phyloP scores from a whole-genome alignment of 2,797 vertebrate genomes.

The Sarcoramphus papa region DNA sequence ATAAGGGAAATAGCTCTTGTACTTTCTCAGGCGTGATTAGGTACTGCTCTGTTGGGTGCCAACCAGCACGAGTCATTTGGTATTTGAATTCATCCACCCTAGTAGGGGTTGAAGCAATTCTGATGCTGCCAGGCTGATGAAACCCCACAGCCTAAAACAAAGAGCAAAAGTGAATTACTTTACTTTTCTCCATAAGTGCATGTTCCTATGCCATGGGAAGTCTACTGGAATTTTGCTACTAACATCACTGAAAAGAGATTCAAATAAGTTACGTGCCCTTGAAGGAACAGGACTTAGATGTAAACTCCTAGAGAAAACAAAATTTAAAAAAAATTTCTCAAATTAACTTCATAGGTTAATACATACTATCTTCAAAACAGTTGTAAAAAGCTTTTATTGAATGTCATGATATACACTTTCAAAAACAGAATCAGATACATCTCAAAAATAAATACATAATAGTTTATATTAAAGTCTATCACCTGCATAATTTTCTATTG shows the following conservation, averaged over 20 bases:
- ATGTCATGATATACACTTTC: background rate
- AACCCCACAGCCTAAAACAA: conserved; percentile 86
- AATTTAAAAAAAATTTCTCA: background rate
- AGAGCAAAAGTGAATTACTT: background rate
- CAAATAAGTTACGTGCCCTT: background rate
- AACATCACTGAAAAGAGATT: background rate
- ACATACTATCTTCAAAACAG: background rate
- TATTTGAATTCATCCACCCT: conserved; percentile 95
- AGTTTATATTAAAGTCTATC: background rate
- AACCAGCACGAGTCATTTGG: conserved; percentile 90
- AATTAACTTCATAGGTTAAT: background rate
- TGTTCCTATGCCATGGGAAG: background rate
- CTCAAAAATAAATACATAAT: background rate
- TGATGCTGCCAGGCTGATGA: conserved; percentile 93
- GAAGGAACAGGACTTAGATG: background rate
- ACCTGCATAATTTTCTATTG: background rate
- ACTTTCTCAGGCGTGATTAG: conserved; percentile 88
- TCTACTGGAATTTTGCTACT: background rate
- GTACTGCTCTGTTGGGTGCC: conserved; percentile 88
- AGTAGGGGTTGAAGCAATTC: conserved; percentile 85
- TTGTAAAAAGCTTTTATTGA: background rate
- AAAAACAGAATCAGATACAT: background rate
- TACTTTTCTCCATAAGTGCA: background rate
- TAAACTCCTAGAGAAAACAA: background rate
- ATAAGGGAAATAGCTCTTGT: conserved; percentile 87